Base-by-base conservation (phyloP, 2,797 vertebrate species). In the Petrocephalus schoutedeni region DNA sequence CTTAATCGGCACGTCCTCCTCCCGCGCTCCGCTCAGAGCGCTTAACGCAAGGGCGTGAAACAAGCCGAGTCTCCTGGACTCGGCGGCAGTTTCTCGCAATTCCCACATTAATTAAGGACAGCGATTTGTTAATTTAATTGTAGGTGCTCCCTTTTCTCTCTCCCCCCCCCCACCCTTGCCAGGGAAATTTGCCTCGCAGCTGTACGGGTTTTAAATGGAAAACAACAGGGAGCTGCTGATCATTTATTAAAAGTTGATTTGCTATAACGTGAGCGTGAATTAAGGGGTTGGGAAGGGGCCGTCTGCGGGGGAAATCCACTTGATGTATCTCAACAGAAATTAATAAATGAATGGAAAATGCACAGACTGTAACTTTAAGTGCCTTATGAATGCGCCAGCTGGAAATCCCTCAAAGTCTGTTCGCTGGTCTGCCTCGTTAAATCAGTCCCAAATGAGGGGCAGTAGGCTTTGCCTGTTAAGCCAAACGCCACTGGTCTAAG, bases 171-270 rank as follows among this genome's bases (percentile, higher is more conserved):
- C 90, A n/a, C 89, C 90, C 91, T 89, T 91, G 90, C 92, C 91
- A 91, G 91, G 91, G 91, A 93, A 92, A 91, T 92, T 93, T 91
- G 90, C 92, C 91, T 91, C 36, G 87, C 91, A 91, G 94, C 91
- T 91, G 92, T 91, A 91, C 89, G 86, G 89, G 87, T 86, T 88
- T 92, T 92, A 93, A 93, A 92, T 91, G 91, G 93, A 95, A 89
- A 61, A 92, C 91, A 71, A 89, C 91, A 64, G 92, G 90, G 89
- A 90, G 94, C 86, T 88, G 89, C 89, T 88, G 92, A 93, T 92
- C 91, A 90, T 88, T 94, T 93, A 91, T 91, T 95, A 93, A 92
- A 88, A 90, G 94, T 94, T 92, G 90, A 94, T 94, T 92, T 91
- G 91, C 88, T 87, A 92, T 45, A 87, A 91, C 90, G 12, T 28